Percentiles rank a stretch among this genome's conserved stretches.
Conservation (phyloP, 2,113 vertebrate species). For the human region GRCh38 chr7:131884501-131885000, state of each 20-base stretch:
- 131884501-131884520: not conserved
- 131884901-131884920: not conserved
- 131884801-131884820: not conserved
- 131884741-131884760: not conserved
- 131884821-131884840: not conserved
- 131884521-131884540: not conserved
- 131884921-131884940: not conserved
- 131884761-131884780: not conserved
- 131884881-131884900: fast-evolving
- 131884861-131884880: not conserved
- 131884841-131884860: not conserved
- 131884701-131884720: not conserved
- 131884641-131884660: not conserved
- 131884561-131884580: not conserved
- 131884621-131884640: not conserved
- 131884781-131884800: not conserved
- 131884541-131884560: not conserved
- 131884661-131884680: not conserved
- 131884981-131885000: not conserved
- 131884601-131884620: not conserved
- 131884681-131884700: not conserved
- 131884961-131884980: not conserved
- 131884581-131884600: not conserved
- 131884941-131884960: not conserved
- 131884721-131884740: not conserved